Evolutionary conservation across 2,797 vertebrate species (phyloP).

Genomic region (Propithecus deckenii): DNA sequence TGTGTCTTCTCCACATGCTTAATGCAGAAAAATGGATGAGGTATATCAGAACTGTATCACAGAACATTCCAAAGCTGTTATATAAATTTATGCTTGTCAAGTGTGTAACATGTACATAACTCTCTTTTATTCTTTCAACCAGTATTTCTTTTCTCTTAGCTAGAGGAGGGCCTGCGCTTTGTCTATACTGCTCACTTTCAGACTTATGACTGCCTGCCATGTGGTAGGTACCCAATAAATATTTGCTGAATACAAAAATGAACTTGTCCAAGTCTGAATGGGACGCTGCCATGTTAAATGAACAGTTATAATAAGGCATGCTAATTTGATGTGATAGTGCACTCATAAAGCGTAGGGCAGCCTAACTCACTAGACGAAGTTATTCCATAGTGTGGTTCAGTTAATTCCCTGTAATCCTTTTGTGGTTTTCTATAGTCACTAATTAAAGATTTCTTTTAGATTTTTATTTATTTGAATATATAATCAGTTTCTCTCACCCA

Average conservation of each 20-base stretch:
- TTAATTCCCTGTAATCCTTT: background rate
- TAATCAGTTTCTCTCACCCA: background rate
- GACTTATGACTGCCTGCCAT: background rate
- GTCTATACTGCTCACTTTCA: background rate
- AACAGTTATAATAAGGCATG: background rate
- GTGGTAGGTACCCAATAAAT: background rate
- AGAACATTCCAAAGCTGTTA: constrained; percentile 28
- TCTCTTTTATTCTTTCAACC: background rate
- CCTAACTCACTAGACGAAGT: background rate
- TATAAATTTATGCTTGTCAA: background rate
- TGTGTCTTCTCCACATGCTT: background rate
- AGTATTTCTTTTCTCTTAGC: constrained; percentile 20
- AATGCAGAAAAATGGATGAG: background rate
- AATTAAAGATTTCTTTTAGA: background rate
- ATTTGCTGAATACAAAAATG: background rate
- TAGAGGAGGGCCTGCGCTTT: background rate
- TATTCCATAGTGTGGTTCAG: background rate
- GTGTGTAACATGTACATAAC: background rate
- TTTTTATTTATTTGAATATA: background rate
- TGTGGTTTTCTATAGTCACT: background rate
- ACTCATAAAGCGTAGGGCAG: background rate
- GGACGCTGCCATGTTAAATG: background rate
- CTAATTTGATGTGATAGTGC: background rate
- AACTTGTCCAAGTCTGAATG: background rate
- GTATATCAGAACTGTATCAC: background rate